These are phyloP conservation scores for Sinocyclocheilus anshuiensis DNA, from an alignment of 2,113 vertebrate species.

Conservation along the genomic window DNA sequence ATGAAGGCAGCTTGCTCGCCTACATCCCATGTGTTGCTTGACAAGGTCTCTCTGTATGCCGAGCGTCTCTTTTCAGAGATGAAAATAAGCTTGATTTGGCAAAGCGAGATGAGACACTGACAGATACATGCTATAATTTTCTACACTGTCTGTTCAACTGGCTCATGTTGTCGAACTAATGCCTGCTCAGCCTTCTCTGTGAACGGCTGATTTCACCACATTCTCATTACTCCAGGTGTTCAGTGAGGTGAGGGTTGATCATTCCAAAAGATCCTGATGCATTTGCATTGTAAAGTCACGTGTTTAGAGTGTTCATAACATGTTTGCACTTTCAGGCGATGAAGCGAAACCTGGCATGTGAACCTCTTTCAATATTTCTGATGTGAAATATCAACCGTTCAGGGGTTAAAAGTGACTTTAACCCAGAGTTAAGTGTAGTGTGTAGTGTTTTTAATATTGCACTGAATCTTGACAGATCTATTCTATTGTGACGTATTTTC, in stretches of 20 bases:
- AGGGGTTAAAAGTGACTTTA: neutral
- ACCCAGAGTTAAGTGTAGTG: no score
- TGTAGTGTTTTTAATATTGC: no score
- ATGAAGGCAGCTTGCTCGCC: slow-evolving; percentile 59
- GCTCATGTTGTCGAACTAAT: neutral
- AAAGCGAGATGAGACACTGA: slow-evolving; percentile 25
- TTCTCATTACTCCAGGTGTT: neutral
- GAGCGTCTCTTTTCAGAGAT: slow-evolving; percentile 39
- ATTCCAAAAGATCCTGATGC: neutral
- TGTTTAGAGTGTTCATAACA: no score
- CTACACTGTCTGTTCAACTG: slow-evolving; percentile 3
- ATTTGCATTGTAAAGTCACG: neutral
- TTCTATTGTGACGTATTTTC: no score
- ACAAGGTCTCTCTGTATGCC: slow-evolving; percentile 43
- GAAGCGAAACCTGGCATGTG: neutral
- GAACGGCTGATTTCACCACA: neutral
- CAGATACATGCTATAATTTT: neutral
- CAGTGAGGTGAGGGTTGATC: neutral
- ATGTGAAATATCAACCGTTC: neutral
- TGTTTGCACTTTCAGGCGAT: neutral
- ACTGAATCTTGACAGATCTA: no score
- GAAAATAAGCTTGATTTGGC: slow-evolving; percentile 34
- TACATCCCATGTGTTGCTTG: slow-evolving; percentile 58
- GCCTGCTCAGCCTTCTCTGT: neutral
- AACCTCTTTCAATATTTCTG: neutral